Conservation (phyloP, 92 coral and sea anemone genomes). For the Porites evermanni region DNA sequence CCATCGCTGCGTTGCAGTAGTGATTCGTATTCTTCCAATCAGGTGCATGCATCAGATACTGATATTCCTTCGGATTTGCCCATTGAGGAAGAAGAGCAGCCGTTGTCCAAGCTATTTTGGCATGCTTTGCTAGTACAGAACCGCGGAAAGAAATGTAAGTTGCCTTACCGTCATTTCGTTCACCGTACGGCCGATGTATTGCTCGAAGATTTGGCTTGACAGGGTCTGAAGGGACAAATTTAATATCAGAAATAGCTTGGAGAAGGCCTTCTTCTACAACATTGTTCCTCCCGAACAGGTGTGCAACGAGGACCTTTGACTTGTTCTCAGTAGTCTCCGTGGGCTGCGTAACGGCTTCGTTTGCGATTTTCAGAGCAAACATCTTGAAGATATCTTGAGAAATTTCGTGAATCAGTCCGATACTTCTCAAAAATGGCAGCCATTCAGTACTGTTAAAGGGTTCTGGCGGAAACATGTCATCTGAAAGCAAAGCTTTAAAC, state of each 20-base stretch:
- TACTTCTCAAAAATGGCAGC: conserved; percentile 44
- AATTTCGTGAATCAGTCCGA: conserved; percentile 64
- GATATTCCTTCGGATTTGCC: conserved; percentile 10
- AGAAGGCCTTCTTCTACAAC: conserved; percentile 27
- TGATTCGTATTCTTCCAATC: neutral
- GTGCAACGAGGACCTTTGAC: conserved; percentile 51
- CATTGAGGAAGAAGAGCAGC: conserved; percentile 53
- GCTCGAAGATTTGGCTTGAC: conserved; percentile 12
- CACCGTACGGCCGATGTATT: conserved; percentile 45
- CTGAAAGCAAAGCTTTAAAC: conserved; percentile 52
- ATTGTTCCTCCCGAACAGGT: conserved; percentile 43
- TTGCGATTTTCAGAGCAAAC: conserved; percentile 57
- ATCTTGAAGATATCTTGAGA: neutral
- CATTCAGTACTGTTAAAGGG: conserved; percentile 14
- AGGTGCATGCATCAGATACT: neutral
- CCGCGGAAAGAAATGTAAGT: conserved; percentile 64
- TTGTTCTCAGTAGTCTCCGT: conserved; percentile 41
- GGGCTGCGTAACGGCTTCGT: conserved; percentile 33
- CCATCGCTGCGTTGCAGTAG: neutral
- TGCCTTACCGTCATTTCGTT: neutral
- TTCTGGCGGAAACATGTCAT: neutral
- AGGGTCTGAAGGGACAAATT: conserved; percentile 50
- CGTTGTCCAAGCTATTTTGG: conserved; percentile 65
- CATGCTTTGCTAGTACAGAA: conserved; percentile 43
- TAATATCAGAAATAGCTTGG: conserved; percentile 36